phyloP scores from a whole-genome alignment of 2,113 vertebrate genomes.

The Chlorodrepanis virens region DNA sequence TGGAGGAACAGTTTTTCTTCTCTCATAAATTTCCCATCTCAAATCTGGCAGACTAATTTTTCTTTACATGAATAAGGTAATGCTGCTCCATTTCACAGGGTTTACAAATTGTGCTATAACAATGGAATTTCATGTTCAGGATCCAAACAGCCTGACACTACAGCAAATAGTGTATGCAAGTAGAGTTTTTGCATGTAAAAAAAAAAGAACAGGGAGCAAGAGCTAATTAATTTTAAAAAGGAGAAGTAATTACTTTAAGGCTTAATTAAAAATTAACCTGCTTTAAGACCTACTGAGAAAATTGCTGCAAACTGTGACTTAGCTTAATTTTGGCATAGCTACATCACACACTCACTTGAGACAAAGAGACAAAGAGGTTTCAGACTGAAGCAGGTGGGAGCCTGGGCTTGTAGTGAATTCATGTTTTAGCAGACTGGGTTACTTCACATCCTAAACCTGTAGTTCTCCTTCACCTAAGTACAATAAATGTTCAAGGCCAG shows the following conservation, averaged over 20 bases:
- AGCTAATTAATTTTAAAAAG: neutral
- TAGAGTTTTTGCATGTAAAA: neutral
- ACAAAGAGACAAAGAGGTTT: neutral
- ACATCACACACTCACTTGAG: neutral
- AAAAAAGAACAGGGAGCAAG: neutral
- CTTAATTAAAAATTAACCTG: slow-evolving; percentile 19
- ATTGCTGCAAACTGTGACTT: neutral
- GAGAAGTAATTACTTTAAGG: neutral
- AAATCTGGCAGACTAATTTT: neutral
- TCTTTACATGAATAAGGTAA: neutral
- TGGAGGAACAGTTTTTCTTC: neutral
- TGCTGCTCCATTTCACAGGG: neutral
- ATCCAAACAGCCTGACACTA: neutral
- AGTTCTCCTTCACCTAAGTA: neutral
- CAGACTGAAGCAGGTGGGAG: neutral
- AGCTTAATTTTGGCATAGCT: neutral
- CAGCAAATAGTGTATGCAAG: neutral
- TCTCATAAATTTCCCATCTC: neutral
- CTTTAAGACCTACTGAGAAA: slow-evolving; percentile 3
- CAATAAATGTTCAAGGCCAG: neutral
- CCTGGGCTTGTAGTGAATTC: neutral
- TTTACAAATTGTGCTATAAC: neutral
- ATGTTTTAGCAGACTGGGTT: neutral
- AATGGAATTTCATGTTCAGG: neutral
- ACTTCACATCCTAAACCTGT: neutral